Evolutionary conservation across 2,113 vertebrate genomes (phyloP).

Genomic region (Pterocles burchelli): DNA sequence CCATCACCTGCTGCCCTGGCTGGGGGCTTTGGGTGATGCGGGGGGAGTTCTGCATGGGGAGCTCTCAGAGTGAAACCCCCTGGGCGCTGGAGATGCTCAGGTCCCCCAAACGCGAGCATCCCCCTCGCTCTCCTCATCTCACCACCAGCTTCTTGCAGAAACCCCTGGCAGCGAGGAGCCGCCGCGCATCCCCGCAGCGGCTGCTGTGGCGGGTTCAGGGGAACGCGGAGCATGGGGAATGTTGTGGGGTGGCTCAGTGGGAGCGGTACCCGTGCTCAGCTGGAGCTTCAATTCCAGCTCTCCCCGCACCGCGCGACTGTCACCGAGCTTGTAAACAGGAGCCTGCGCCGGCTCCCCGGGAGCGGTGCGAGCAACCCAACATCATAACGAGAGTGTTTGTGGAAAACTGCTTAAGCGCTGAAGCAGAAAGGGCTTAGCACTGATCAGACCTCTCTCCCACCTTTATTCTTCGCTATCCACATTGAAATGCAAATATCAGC

Average conservation of each 20-base stretch:
- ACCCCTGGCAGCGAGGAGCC: neutral
- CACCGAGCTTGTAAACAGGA: constrained; percentile 84
- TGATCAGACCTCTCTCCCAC: constrained; percentile 98
- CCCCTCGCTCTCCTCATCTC: neutral
- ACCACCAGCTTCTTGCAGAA: neutral
- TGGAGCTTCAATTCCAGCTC: neutral
- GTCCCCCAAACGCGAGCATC: neutral
- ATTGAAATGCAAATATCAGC: constrained; percentile 99
- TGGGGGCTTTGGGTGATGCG: neutral
- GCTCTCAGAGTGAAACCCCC: rapidly evolving
- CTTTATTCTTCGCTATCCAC: constrained; percentile 98
- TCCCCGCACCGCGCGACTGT: constrained; percentile 77
- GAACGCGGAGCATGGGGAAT: no score
- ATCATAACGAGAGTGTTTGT: constrained; percentile 97
- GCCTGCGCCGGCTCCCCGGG: constrained; percentile 80
- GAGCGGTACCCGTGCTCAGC: no score
- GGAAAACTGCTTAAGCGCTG: constrained; percentile 89
- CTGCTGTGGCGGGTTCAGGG: neutral
- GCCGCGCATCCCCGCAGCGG: neutral
- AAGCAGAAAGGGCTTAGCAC: constrained; percentile 99
- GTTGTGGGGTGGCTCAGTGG: no score
- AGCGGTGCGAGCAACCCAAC: constrained; percentile 87
- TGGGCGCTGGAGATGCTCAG: rapidly evolving
- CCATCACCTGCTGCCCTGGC: rapidly evolving
- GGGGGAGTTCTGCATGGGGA: rapidly evolving